phyloP scores from a whole-genome alignment of 2,113 vertebrate genomes.

The Microcebus tavaratra region DNA sequence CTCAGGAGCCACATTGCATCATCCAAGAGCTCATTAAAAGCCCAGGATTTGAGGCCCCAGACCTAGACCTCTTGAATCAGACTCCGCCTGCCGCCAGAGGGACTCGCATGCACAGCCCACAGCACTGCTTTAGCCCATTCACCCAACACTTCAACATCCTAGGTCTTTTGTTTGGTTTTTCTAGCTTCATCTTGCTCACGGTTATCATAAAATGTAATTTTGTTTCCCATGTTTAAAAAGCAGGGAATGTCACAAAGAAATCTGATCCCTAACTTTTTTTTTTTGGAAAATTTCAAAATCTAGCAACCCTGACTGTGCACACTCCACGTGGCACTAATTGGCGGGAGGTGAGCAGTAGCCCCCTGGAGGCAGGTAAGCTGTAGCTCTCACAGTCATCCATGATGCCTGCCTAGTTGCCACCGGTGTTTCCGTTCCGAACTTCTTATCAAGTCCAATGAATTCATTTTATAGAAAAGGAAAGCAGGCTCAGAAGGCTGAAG shows the following conservation, averaged over 20 bases:
- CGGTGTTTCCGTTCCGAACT: background rate
- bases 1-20: background rate
- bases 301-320: background rate
- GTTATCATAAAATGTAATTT: background rate
- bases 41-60: background rate
- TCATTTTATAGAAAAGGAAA: background rate
- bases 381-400: background rate
- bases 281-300: background rate
- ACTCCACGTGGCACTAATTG: no score
- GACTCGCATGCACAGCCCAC: background rate
- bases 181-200: background rate
- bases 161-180: background rate
- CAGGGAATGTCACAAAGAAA: background rate
- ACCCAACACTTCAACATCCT: background rate
- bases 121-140: background rate
- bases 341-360: background rate
- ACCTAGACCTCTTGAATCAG: background rate
- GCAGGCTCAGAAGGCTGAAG: background rate
- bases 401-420: no score
- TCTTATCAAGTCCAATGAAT: background rate
- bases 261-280: background rate
- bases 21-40: background rate
- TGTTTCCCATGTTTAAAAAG: background rate
- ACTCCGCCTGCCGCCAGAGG: background rate
- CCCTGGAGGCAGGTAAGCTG: background rate